Evolutionary conservation across 2,797 vertebrate genomes (phyloP), one percentile per base, ranked within the genome.

Genomic region (Clamator glandarius): DNA sequence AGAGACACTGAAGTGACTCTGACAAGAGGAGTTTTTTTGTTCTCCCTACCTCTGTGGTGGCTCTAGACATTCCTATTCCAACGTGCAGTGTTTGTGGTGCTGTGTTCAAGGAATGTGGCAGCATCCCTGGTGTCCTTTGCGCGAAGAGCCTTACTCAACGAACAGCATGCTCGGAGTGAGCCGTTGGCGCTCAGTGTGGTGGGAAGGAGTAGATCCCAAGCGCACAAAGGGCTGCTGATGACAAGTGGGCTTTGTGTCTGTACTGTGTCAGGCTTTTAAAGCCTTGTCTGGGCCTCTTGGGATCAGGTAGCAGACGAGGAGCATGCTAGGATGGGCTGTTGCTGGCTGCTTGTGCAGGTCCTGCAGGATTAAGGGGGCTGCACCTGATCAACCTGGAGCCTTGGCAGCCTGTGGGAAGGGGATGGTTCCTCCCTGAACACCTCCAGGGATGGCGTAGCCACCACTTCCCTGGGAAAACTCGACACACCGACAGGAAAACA

Each of bases 151-250:
- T 21, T 25, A 6, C 52, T 20, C 10, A 3, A 69, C 58, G 20
- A 5, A 4, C 12, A 3, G 31, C 2, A 5, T 2, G 1, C 33
- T 29, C 17, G 1, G 13, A 20, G n/a, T n/a, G 31, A 52, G 36
- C 63, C 19, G 20, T 14, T 59, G 1, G 0, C 28, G 4, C 11
- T 1, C 2, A 11, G 7, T 2, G 0, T 1, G 18, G 28, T 36
- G 54, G 55, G 82, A 46, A 41, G 21, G 58, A 36, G 26, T 1
- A 26, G 59, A 46, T 69, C 4, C 39, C 2, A 5, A 18, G 29
- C 8, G 0, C 5, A 4, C 7, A 4, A 39, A 12, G 63, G 52
- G 41, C 5, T 29, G 31, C 18, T 29, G 0, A 0, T 46, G 50
- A 5, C 18, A 31, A 4, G 29, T 2, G 24, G 62, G 13, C 25